These are phyloP conservation scores for Leucania comma DNA, from an alignment of 2,888 invertebrate species.

Conservation along the genomic window DNA sequence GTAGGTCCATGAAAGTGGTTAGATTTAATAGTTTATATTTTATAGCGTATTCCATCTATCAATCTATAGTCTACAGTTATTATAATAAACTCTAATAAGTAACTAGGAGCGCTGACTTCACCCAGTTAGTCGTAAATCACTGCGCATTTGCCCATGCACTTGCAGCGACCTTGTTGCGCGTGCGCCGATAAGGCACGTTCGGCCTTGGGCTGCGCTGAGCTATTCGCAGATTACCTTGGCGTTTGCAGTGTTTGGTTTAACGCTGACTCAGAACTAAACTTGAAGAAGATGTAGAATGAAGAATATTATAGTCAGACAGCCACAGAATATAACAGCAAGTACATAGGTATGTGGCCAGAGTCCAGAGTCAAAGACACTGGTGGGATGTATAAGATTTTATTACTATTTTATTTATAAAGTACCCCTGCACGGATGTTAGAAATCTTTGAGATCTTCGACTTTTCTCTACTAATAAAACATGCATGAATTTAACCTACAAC, in stretches of 20 bases:
- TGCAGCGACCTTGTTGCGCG: conserved; percentile 67
- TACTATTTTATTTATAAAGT: no score
- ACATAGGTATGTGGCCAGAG: no score
- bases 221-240: conserved; percentile 43
- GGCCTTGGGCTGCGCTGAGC: conserved; percentile 54
- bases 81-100: conserved; percentile 7
- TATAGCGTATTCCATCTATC: no score
- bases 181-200: conserved; percentile 65
- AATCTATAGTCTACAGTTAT: background rate
- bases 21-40: no score
- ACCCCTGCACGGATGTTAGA: no score
- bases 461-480: no score
- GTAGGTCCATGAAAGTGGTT: no score
- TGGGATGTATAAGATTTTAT: no score
- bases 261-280: background rate
- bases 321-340: background rate
- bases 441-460: no score
- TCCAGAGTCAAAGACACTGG: no score
- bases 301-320: background rate
- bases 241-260: conserved; percentile 1
- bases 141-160: conserved; percentile 62
- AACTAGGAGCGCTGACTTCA: conserved; percentile 45
- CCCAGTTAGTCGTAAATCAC: conserved; percentile 14
- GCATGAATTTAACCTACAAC: no score
- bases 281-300: background rate